Evolutionary conservation across 2,797 vertebrate genomes (phyloP).

Genomic region (Trachurus trachurus): DNA sequence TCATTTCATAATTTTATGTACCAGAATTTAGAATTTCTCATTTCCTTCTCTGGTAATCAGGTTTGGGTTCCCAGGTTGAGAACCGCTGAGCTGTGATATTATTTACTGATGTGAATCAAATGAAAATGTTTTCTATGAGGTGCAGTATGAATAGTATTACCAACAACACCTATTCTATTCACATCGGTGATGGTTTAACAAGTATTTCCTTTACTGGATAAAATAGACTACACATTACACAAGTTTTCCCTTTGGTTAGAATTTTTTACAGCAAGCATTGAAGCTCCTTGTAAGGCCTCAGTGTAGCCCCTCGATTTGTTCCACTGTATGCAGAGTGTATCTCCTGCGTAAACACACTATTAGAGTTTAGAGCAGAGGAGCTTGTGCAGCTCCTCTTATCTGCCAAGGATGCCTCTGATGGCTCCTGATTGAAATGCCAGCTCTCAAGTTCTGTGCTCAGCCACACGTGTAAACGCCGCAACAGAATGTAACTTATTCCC

Average conservation of each 20-base stretch:
- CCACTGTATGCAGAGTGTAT: conserved; percentile 61
- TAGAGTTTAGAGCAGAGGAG: conserved; percentile 62
- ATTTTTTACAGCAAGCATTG: conserved; percentile 18
- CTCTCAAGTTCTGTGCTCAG: conserved; percentile 79
- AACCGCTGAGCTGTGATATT: background rate
- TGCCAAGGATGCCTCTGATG: conserved; percentile 76
- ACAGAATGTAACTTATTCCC: conserved; percentile 80
- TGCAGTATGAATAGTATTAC: background rate
- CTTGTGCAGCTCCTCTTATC: conserved; percentile 73
- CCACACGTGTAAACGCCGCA: conserved; percentile 78
- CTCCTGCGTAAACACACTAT: conserved; percentile 62
- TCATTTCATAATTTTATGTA: too few species aligned
- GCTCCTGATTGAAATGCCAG: conserved; percentile 81
- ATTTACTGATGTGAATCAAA: background rate
- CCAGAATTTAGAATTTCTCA: background rate
- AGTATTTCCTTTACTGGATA: background rate
- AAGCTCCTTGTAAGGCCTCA: conserved; percentile 29
- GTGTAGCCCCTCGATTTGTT: conserved; percentile 48
- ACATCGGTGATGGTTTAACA: background rate
- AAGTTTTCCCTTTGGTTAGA: conserved; percentile 25
- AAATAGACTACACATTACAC: conserved; percentile 5
- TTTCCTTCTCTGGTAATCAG: background rate
- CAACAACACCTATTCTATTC: background rate
- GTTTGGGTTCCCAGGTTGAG: background rate
- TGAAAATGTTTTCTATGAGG: background rate